Evolutionary conservation across 1,140 invertebrate genomes (phyloP).

Genomic region (Coptotermes formosanus): DNA sequence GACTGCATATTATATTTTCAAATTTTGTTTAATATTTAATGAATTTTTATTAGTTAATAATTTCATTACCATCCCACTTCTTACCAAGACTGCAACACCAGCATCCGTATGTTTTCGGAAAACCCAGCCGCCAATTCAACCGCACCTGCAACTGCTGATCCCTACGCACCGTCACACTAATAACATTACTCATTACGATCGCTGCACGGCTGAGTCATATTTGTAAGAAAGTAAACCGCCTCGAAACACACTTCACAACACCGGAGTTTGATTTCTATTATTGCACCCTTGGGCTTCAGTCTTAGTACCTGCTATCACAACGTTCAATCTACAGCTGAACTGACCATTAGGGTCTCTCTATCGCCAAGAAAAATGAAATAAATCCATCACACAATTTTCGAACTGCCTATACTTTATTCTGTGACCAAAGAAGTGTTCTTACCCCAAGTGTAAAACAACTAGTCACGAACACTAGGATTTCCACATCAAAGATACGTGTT

Average conservation of each 20-base stretch:
- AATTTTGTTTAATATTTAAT: too few species aligned
- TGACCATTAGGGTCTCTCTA: not conserved
- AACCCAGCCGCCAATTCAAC: not conserved
- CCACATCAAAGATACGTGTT: too few species aligned
- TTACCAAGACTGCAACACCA: too few species aligned
- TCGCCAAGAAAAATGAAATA: not conserved
- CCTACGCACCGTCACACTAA: not conserved
- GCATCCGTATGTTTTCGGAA: not conserved
- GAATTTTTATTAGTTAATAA: too few species aligned
- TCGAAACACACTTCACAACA: not conserved
- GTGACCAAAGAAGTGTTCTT: not conserved
- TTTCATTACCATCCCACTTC: too few species aligned
- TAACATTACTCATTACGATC: not conserved
- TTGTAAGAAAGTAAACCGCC: not conserved
- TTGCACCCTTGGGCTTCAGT: not conserved
- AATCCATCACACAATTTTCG: not conserved
- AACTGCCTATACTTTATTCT: not conserved
- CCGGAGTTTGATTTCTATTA: slow-evolving; percentile 7
- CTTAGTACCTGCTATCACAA: not conserved
- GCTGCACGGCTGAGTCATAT: not conserved
- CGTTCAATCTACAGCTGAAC: not conserved
- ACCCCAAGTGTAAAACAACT: not conserved
- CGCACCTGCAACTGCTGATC: not conserved
- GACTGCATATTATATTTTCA: too few species aligned
- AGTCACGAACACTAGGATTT: too few species aligned